Evolutionary conservation across 2,113 vertebrate genomes (phyloP), one percentile per base, ranked within the genome.

Genomic region (Monopterus albus): DNA sequence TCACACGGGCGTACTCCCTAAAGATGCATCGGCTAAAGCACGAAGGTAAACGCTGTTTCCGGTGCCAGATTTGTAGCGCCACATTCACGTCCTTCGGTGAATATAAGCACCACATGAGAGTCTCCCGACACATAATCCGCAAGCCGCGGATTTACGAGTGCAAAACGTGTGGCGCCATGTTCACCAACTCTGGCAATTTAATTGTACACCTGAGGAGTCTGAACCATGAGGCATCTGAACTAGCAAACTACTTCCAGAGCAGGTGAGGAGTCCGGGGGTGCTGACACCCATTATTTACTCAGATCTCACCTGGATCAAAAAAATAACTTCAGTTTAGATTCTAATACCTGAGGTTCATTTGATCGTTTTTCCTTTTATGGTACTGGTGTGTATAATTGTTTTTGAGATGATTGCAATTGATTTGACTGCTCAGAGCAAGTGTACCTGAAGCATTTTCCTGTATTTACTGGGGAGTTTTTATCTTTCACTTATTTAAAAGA

Each of bases 241-340:
- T 99, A 98, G 96, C 98, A 97, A 98, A 98, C 96, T 99, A 99
- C 97, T 99, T 99, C 98, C 98, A 99, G 96, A 98, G 96, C 97
- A 99, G 98, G 98, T 99, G 96, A 98, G 98, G 96, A 95, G 94
- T 95, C 93, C 84, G 91, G 82, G 87, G 82, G 82, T 88, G 75
- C 89, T 90, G 92, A 92, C 85, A 79, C 79, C 72, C 79, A 76
- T 84, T 59, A 84, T 88, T 92, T 75, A 90, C 81, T 89, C 69
- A 89, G 83, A 79, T 90, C 87, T 82, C 87, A 87, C 86, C 84
- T 83, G 85, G 83, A 72, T 82, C 64, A 82, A 65, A 88, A 62
- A 69, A 49, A n/a, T 64, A 35, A 29, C 35, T 71, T 18, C 36
- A 35, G 38, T 57, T 79, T 61, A 63, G 53, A 65, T 66, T 81